phyloP scores from a whole-genome alignment of 1,140 invertebrate genomes.

The Mesaphorura yosii region DNA sequence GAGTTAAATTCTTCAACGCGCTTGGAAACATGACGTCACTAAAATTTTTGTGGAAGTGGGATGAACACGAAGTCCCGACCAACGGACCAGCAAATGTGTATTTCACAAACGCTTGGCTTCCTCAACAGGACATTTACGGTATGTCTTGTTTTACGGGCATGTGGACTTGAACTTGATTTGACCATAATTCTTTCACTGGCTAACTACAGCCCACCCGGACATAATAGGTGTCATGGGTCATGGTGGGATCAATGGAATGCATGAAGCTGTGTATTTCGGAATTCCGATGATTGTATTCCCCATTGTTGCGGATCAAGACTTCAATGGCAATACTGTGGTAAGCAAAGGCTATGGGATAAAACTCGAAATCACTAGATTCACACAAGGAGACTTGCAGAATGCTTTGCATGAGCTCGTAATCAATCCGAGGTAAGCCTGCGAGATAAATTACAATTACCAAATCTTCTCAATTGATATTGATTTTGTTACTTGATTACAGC shows the following conservation, averaged over 20 bases:
- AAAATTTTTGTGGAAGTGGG: too few species aligned
- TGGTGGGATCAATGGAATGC: slow-evolving; percentile 13
- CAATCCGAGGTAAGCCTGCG: neutral
- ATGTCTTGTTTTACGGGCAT: too few species aligned
- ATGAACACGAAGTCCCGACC: too few species aligned
- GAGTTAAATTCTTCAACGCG: too few species aligned
- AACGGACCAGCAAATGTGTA: neutral
- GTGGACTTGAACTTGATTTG: too few species aligned
- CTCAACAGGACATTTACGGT: too few species aligned
- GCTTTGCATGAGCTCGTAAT: neutral
- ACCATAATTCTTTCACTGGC: too few species aligned
- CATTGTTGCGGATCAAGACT: slow-evolving; percentile 18
- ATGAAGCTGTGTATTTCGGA: slow-evolving; percentile 13
- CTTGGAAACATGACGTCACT: too few species aligned
- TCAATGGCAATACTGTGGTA: slow-evolving; percentile 10
- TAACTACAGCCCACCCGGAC: slow-evolving; percentile 19
- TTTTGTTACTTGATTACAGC: too few species aligned
- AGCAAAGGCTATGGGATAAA: neutral
- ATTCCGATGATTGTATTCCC: slow-evolving; percentile 16
- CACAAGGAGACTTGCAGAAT: neutral
- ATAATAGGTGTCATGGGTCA: slow-evolving; percentile 17
- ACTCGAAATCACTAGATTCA: slow-evolving; percentile 3
- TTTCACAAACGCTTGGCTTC: too few species aligned
- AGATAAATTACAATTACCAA: too few species aligned
- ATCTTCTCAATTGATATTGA: too few species aligned